Evolutionary conservation across 2,888 invertebrate genomes (phyloP).

Genomic region (Agrotis ipsilon): DNA sequence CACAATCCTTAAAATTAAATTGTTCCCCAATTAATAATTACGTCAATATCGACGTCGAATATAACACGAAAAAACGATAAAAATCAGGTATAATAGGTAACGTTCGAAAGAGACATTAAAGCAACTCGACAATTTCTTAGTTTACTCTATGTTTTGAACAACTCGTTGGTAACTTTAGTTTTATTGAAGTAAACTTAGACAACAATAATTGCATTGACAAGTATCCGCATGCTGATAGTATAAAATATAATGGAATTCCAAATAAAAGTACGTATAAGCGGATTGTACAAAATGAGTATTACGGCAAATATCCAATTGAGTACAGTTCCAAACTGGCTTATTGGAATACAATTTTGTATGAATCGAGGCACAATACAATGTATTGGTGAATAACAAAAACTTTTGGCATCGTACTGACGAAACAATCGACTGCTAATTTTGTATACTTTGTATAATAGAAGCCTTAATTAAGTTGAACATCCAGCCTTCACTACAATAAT

Average conservation of each 20-base stretch:
- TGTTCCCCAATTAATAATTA: conserved; percentile 88
- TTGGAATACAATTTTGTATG: conserved; percentile 56
- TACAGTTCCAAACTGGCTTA: conserved; percentile 55
- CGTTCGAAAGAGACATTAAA: conserved; percentile 87
- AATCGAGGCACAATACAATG: conserved; percentile 48
- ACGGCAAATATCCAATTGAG: conserved; percentile 62
- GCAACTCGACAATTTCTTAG: conserved; percentile 82
- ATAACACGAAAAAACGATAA: conserved; percentile 82
- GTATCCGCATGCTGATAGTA: conserved; percentile 58
- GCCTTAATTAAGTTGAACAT: conserved; percentile 77
- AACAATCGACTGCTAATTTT: conserved; percentile 60
- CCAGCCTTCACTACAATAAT: conserved; percentile 84
- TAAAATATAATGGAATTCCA: conserved; percentile 60
- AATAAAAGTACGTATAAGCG: conserved; percentile 61
- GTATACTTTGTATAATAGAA: conserved; percentile 69
- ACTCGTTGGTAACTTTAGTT: conserved; percentile 89
- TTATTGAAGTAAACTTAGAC: conserved; percentile 74
- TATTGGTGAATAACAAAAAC: conserved; percentile 52
- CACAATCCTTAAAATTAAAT: conserved; percentile 89
- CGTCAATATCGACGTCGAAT: conserved; percentile 81
- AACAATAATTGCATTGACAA: conserved; percentile 76
- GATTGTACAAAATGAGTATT: conserved; percentile 80
- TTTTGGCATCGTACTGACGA: conserved; percentile 64
- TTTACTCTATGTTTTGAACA: conserved; percentile 87
- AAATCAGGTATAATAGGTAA: conserved; percentile 90